Evolutionary conservation across 2,797 vertebrate genomes (phyloP).

Genomic region (Anniella stebbinsi): DNA sequence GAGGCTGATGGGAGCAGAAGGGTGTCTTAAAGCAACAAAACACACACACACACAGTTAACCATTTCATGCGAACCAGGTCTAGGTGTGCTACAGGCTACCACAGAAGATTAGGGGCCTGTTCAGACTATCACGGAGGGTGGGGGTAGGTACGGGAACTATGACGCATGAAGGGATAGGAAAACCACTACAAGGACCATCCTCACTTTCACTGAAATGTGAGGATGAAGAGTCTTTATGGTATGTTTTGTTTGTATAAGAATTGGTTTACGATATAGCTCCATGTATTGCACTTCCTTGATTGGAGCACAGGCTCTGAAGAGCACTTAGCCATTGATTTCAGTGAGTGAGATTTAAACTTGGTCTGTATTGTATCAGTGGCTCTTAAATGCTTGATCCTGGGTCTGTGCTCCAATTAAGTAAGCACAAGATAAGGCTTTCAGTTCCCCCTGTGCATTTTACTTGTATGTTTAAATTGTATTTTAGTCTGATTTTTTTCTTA

Average conservation of each 20-base stretch:
- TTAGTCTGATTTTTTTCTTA: not conserved
- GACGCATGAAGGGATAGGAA: no score
- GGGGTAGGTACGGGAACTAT: no score
- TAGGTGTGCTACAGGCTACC: no score
- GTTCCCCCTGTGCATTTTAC: not conserved
- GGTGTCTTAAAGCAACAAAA: no score
- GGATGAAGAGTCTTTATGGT: not conserved
- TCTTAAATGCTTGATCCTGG: not conserved
- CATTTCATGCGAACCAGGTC: no score
- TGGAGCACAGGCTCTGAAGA: not conserved
- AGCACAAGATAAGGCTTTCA: not conserved
- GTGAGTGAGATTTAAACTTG: not conserved
- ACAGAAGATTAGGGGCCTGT: not conserved
- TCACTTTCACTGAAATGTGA: not conserved
- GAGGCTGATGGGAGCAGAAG: no score
- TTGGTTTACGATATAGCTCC: not conserved
- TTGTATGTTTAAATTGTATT: not conserved
- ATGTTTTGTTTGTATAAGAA: not conserved
- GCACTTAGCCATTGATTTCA: not conserved
- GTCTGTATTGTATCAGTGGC: not conserved
- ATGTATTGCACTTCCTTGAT: not conserved
- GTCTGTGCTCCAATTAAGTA: not conserved
- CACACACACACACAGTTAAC: no score
- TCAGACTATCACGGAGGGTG: no score
- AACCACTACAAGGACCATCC: no score